A percentile compares a stretch with the other conserved stretches of the same genome.
phyloP scores from a whole-genome alignment of 2,113 vertebrate genomes.

The Eonycteris spelaea region DNA sequence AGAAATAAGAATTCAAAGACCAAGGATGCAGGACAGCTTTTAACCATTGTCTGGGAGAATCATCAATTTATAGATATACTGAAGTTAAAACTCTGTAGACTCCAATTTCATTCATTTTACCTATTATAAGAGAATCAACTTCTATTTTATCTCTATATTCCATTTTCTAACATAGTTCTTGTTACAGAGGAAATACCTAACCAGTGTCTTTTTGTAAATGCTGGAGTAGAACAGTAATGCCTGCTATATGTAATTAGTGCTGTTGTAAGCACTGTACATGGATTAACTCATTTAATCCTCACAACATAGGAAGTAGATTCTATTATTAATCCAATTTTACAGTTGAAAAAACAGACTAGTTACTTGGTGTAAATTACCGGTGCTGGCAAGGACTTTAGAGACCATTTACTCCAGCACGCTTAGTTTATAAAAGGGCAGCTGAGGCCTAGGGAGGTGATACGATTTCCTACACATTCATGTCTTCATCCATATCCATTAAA shows the following conservation, averaged over 20 bases:
- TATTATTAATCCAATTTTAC: constrained; percentile 11
- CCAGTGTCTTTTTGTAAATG: not conserved
- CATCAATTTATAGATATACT: not conserved
- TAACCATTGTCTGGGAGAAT: not conserved
- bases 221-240: not conserved
- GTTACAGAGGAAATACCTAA: not conserved
- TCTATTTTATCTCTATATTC: not conserved
- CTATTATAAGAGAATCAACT: not conserved
- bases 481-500: not conserved
- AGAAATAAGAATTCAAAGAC: constrained; percentile 14
- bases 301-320: not conserved
- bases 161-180: not conserved
- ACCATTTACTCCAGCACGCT: not conserved
- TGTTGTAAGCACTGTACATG: constrained; percentile 30
- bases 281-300: not conserved
- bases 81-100: not conserved
- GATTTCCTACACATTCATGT: not conserved
- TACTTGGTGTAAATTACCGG: not conserved
- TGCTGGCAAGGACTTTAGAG: not conserved
- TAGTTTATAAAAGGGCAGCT: not conserved
- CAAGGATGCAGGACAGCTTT: not conserved
- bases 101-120: not conserved
- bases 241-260: not conserved
- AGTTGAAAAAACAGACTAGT: constrained; percentile 3
- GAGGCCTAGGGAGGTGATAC: not conserved